Evolutionary conservation across 2,888 invertebrate genomes (phyloP).

Genomic region (Acheta domesticus): DNA sequence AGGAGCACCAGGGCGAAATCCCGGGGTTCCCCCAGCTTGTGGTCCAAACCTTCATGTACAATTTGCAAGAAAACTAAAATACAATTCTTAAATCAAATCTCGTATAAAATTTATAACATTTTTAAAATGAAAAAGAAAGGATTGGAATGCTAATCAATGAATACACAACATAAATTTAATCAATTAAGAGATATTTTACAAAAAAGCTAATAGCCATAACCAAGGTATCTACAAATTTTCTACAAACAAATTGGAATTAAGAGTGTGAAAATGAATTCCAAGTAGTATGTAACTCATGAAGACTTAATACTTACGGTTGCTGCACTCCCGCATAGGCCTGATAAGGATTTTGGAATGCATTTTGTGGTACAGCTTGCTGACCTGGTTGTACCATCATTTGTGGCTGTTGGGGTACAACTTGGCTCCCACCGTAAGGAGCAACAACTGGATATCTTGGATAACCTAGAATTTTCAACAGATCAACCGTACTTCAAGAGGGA

Average conservation of each 20-base stretch:
- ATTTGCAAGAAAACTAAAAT: neutral
- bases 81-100: too few relatives aligned
- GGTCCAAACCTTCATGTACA: neutral
- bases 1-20: constrained; percentile 24
- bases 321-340: constrained; percentile 24
- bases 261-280: too few relatives aligned
- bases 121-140: too few relatives aligned
- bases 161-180: too few relatives aligned
- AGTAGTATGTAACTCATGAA: too few relatives aligned
- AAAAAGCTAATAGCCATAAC: too few relatives aligned
- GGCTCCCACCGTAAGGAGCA: constrained; percentile 18
- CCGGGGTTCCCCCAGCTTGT: constrained; percentile 11
- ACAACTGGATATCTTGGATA: constrained; percentile 26
- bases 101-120: too few relatives aligned
- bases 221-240: too few relatives aligned
- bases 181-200: too few relatives aligned
- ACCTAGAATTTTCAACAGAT: neutral
- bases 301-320: constrained; percentile 3
- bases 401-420: constrained; percentile 22
- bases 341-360: constrained; percentile 18
- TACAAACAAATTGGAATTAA: too few relatives aligned
- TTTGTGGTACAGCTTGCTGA: neutral
- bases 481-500: too few relatives aligned
- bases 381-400: constrained; percentile 24
- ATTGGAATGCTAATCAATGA: too few relatives aligned